phyloP scores from a whole-genome alignment of 2,113 vertebrate genomes.

The Vulpes ferrilata region DNA sequence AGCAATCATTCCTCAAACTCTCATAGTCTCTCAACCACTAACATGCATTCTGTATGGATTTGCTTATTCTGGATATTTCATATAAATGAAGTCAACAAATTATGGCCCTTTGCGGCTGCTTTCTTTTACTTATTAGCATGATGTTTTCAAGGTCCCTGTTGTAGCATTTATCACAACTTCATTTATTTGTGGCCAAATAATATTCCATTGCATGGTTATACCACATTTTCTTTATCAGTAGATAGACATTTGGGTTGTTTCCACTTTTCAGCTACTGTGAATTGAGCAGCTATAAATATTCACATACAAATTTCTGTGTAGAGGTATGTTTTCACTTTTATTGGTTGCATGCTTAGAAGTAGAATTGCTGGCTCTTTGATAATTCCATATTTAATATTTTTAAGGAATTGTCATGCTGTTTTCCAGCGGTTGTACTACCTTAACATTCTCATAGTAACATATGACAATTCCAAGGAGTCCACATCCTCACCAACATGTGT shows the following conservation, averaged over 20 bases:
- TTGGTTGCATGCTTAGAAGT: not conserved
- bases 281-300: not conserved
- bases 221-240: not conserved
- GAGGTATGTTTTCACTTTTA: not conserved
- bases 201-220: not conserved
- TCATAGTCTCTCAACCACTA: not conserved
- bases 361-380: not conserved
- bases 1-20: not conserved
- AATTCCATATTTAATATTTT: slow-evolving; percentile 12
- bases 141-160: not conserved
- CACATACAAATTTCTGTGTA: not conserved
- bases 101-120: not conserved
- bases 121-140: not conserved
- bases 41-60: not conserved
- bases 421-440: not conserved
- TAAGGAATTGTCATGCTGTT: not conserved
- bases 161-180: not conserved
- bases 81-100: not conserved
- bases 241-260: not conserved
- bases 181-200: not conserved
- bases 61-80: not conserved
- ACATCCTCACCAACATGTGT: not conserved
- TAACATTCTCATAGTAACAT: not conserved
- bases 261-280: not conserved
- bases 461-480: not conserved